A percentile compares a stretch with the other conserved stretches of the same genome.
Conservation (phyloP, 2,113 vertebrate species). For the Pelusios castaneus region DNA sequence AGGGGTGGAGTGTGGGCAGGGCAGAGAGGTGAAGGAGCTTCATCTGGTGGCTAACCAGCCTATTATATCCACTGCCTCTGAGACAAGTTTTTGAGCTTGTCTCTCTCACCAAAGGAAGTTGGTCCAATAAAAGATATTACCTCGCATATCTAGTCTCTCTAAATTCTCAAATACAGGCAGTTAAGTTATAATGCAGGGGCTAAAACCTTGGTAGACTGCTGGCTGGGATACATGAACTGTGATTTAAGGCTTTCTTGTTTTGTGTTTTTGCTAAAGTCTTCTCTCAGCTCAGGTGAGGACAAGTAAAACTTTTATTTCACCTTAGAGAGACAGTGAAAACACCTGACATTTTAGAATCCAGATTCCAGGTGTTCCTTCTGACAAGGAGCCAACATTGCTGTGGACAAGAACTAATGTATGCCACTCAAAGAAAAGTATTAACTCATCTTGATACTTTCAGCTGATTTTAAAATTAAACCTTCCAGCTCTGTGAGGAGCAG, state of each 20-base stretch:
- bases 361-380: background rate
- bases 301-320: background rate
- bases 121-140: background rate
- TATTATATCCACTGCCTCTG: too few species aligned
- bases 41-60: too few species aligned
- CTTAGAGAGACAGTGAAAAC: background rate
- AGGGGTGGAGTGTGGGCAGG: too few species aligned
- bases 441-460: background rate
- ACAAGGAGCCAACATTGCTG: background rate
- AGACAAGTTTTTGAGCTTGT: too few species aligned
- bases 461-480: background rate
- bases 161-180: background rate
- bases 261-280: background rate
- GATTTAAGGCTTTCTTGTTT: background rate
- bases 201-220: background rate
- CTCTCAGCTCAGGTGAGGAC: background rate
- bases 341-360: background rate
- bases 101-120: background rate
- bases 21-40: too few species aligned
- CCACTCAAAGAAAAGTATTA: background rate
- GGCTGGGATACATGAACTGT: background rate
- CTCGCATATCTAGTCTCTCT: background rate
- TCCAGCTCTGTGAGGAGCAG: background rate
- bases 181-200: background rate
- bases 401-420: background rate